These are phyloP conservation scores for Carcina quercana DNA, from an alignment of 2,888 invertebrate genomes.

Conservation along the genomic window DNA sequence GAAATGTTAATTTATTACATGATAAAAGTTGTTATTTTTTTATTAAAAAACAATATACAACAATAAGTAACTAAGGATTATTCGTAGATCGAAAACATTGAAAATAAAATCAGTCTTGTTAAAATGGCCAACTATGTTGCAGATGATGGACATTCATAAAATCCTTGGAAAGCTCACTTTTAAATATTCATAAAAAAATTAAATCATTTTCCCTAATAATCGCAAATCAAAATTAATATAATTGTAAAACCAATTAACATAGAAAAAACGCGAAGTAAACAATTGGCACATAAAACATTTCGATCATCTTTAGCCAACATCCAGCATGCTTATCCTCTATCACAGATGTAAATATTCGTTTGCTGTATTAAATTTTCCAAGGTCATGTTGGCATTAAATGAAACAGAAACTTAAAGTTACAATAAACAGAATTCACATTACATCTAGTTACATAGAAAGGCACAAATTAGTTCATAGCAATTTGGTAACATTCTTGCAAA, in stretches of 20 bases:
- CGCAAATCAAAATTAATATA: conserved; percentile 42
- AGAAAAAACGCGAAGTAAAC: conserved; percentile 39
- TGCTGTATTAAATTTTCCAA: conserved; percentile 34
- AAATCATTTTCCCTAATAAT: conserved; percentile 40
- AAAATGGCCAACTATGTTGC: conserved; percentile 67
- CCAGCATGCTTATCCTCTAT: conserved; percentile 36
- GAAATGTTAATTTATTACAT: conserved; percentile 72
- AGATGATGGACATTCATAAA: conserved; percentile 49
- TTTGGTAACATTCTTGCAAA: conserved; percentile 52
- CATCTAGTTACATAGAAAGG: conserved; percentile 25
- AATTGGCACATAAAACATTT: conserved; percentile 53
- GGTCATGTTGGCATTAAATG: conserved; percentile 26
- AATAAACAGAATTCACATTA: conserved; percentile 21
- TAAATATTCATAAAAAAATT: conserved; percentile 40
- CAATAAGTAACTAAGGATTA: conserved; percentile 70
- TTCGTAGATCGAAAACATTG: conserved; percentile 59
- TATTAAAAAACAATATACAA: conserved; percentile 66
- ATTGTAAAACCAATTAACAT: conserved; percentile 42
- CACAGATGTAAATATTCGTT: conserved; percentile 50
- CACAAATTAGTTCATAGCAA: conserved; percentile 28
- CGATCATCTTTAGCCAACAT: conserved; percentile 24
- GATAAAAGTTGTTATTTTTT: conserved; percentile 68
- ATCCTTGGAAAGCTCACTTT: conserved; percentile 38
- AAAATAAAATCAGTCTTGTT: conserved; percentile 75
- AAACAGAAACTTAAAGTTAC: conserved; percentile 33